phyloP scores from a whole-genome alignment of 1,140 invertebrate species.

The Platyura marginata region DNA sequence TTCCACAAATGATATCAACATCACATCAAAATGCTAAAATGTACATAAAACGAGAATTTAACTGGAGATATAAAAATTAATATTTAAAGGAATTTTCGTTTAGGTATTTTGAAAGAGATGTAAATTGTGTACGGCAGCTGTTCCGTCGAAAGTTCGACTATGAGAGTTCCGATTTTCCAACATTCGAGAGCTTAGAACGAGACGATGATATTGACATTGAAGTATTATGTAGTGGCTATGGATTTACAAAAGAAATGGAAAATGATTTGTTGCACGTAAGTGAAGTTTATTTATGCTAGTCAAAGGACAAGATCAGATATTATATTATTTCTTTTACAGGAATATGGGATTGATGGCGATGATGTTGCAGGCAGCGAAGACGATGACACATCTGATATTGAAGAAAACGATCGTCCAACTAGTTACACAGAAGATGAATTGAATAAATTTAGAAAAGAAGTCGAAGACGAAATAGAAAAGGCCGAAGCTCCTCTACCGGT shows the following conservation, averaged over 20 bases:
- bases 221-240: slow-evolving; percentile 78
- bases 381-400: slow-evolving; percentile 15
- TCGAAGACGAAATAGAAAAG: slow-evolving; percentile 24
- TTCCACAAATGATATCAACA: slow-evolving; percentile 98
- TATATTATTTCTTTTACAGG: too few species aligned
- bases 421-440: slow-evolving; percentile 26
- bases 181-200: slow-evolving; percentile 69
- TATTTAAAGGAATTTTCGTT: slow-evolving; percentile 6
- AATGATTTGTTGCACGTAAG: slow-evolving; percentile 49
- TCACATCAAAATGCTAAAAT: slow-evolving; percentile 81
- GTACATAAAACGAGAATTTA: slow-evolving; percentile 27
- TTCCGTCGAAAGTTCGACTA: slow-evolving; percentile 83
- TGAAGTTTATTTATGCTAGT: too few species aligned
- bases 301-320: too few species aligned
- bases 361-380: slow-evolving; percentile 16
- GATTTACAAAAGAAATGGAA: slow-evolving; percentile 72
- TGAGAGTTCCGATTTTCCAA: slow-evolving; percentile 76
- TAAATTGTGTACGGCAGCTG: slow-evolving; percentile 80
- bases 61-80: not conserved
- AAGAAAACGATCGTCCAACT: slow-evolving; percentile 17
- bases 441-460: slow-evolving; percentile 29
- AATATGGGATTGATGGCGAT: slow-evolving; percentile 1
- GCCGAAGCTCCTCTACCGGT: slow-evolving; percentile 12
- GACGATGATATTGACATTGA: slow-evolving; percentile 75
- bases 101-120: slow-evolving; percentile 90